Percentiles rank a stretch among this genome's conserved stretches.
Conservation (phyloP, 2,888 invertebrate species). For the Cinara cedri region DNA sequence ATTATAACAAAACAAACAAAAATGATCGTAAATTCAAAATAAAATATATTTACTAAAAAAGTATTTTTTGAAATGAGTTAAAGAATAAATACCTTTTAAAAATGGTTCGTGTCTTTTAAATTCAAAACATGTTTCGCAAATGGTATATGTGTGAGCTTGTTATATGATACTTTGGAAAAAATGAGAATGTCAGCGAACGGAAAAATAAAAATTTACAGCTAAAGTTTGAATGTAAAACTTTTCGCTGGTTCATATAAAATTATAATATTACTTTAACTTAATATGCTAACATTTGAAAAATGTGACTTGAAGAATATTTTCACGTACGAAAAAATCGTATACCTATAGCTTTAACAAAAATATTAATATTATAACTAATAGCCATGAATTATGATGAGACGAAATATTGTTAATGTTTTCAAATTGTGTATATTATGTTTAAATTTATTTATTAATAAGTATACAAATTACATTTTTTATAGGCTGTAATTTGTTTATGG, state of each 20-base stretch:
- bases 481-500: too few species aligned
- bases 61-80: neutral
- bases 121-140: conserved; percentile 4
- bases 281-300: neutral
- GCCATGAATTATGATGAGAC: too few species aligned
- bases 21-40: neutral
- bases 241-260: conserved; percentile 1
- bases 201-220: conserved; percentile 8
- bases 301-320: neutral
- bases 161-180: neutral
- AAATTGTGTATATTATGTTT: neutral
- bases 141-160: conserved; percentile 15
- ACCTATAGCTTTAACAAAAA: neutral
- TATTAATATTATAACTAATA: too few species aligned
- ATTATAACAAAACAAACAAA: neutral
- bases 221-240: conserved; percentile 24
- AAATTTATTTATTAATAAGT: too few species aligned
- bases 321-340: neutral
- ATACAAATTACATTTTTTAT: too few species aligned
- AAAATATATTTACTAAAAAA: neutral
- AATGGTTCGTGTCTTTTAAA: neutral
- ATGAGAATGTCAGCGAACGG: conserved; percentile 6
- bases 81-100: conserved; percentile 13
- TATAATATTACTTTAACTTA: neutral
- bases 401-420: too few species aligned